Evolutionary conservation across 2,888 invertebrate species (phyloP).

Genomic region (Plemyria rubiginata): DNA sequence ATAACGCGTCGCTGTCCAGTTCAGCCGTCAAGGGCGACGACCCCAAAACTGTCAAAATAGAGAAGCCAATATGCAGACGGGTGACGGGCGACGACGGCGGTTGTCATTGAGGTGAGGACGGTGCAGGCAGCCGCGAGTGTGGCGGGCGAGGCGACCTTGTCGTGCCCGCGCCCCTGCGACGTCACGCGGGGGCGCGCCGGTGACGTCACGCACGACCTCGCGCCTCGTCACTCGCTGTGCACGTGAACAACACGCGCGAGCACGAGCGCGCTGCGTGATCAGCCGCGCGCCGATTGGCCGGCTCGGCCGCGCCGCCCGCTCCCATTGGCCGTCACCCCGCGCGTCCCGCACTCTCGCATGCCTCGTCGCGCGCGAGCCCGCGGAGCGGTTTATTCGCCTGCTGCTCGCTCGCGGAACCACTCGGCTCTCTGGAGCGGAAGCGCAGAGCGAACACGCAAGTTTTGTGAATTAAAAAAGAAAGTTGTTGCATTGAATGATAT

Average conservation of each 20-base stretch:
- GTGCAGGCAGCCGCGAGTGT: slow-evolving; percentile 40
- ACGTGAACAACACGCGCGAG: slow-evolving; percentile 93
- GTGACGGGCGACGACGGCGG: slow-evolving; percentile 51
- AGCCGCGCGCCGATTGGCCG: slow-evolving; percentile 84
- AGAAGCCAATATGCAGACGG: slow-evolving; percentile 55
- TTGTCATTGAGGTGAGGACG: slow-evolving; percentile 45
- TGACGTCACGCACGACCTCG: slow-evolving; percentile 86
- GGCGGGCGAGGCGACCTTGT: slow-evolving; percentile 64
- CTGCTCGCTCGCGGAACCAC: slow-evolving; percentile 70
- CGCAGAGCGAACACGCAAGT: slow-evolving; percentile 67
- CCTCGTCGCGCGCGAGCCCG: slow-evolving; percentile 75
- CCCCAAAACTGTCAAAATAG: slow-evolving; percentile 64
- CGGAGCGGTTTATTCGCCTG: slow-evolving; percentile 82
- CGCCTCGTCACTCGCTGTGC: slow-evolving; percentile 88
- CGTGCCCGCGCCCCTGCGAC: slow-evolving; percentile 69
- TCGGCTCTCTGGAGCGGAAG: slow-evolving; percentile 69
- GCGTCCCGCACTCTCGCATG: slow-evolving; percentile 87
- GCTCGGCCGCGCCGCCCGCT: slow-evolving; percentile 88
- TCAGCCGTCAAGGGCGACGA: slow-evolving; percentile 54
- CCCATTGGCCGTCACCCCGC: slow-evolving; percentile 85
- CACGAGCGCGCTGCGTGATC: slow-evolving; percentile 92
- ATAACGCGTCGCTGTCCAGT: slow-evolving; percentile 25
- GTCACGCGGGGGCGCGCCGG: slow-evolving; percentile 84
- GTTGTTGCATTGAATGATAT: slow-evolving; percentile 72
- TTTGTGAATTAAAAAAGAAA: slow-evolving; percentile 80